These are phyloP conservation scores for Nylanderia fulva DNA, from an alignment of 1,140 invertebrate species.

Conservation along the genomic window DNA sequence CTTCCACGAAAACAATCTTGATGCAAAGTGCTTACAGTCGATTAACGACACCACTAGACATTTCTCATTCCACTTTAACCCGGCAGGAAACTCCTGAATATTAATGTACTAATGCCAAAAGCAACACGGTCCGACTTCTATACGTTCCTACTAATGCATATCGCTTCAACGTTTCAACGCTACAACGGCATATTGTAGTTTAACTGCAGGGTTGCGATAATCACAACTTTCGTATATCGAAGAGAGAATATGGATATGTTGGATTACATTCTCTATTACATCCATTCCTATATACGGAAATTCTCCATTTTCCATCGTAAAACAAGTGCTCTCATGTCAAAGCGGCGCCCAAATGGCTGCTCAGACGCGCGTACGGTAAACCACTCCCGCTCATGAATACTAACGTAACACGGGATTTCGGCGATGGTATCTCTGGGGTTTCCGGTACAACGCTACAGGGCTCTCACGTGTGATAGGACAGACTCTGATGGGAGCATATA, in stretches of 20 bases:
- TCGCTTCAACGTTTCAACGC: not conserved
- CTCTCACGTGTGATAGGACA: slow-evolving; percentile 31
- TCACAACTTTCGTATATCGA: not conserved
- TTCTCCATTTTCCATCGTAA: slow-evolving; percentile 49
- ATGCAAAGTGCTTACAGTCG: slow-evolving; percentile 65
- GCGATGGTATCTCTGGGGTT: slow-evolving; percentile 39
- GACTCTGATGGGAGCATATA: slow-evolving; percentile 22
- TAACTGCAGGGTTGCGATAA: too few relatives aligned
- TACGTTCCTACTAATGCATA: not conserved
- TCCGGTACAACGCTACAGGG: slow-evolving; percentile 1
- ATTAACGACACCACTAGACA: slow-evolving; percentile 63
- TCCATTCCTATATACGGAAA: not conserved
- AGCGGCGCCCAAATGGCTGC: slow-evolving; percentile 36
- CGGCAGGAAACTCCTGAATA: slow-evolving; percentile 48
- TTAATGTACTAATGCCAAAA: slow-evolving; percentile 49
- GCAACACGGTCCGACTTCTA: not conserved
- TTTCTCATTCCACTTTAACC: slow-evolving; percentile 68
- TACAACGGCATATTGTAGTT: not conserved
- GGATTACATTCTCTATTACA: too few relatives aligned
- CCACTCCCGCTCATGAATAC: slow-evolving; percentile 55
- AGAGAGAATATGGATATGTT: too few relatives aligned
- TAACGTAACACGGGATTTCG: slow-evolving; percentile 60
- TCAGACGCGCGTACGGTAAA: slow-evolving; percentile 26
- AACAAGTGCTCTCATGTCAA: slow-evolving; percentile 37
- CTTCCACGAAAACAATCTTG: slow-evolving; percentile 64